Conservation (phyloP, 2,797 vertebrate species). For the Premnoplex brunnescens region DNA sequence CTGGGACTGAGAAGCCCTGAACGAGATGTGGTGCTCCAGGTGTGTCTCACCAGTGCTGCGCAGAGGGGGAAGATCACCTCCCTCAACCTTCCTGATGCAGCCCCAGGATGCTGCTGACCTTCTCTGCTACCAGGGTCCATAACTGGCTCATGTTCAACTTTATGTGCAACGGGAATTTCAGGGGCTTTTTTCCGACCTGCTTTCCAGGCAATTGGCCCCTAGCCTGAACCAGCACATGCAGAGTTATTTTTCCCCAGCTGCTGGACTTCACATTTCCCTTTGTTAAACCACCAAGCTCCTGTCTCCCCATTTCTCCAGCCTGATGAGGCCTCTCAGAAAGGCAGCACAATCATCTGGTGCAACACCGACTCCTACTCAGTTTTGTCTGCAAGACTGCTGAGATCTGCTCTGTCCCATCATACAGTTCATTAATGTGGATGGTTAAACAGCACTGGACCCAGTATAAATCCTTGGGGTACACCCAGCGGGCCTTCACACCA, state of each 20-base stretch:
- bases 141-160: background rate
- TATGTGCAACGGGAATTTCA: rapidly evolving
- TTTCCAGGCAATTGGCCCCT: background rate
- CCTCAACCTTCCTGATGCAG: background rate
- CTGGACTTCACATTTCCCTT: background rate
- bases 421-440: background rate
- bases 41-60: background rate
- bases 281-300: background rate
- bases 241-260: background rate
- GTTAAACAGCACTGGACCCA: background rate
- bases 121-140: no score
- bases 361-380: background rate
- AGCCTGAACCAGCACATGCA: no score
- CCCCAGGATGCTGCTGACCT: background rate
- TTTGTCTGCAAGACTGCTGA: background rate
- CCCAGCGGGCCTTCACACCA: background rate
- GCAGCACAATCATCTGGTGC: background rate
- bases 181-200: background rate
- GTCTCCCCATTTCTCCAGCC: background rate
- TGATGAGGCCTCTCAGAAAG: background rate
- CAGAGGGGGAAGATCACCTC: background rate
- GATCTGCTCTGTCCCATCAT: background rate
- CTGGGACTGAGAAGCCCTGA: background rate
- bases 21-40: background rate
- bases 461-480: background rate